Conservation (phyloP, 2,888 invertebrate species). For the Ormyrus rosae region DNA sequence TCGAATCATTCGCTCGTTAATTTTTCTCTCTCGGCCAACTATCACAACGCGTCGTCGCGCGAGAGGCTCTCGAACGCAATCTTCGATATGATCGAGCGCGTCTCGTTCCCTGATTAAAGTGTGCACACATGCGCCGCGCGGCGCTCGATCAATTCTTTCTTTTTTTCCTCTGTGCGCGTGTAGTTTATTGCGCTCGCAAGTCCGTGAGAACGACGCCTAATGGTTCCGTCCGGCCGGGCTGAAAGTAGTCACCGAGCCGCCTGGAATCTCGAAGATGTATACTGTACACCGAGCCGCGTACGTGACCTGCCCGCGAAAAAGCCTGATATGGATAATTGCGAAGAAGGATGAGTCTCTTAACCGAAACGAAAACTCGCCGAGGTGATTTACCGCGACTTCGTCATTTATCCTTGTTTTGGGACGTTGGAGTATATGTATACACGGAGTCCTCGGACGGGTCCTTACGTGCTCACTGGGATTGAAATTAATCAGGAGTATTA, state of each 20-base stretch:
- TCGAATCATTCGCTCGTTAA: constrained; percentile 53
- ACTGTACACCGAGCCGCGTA: too few relatives aligned
- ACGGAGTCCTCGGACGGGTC: neutral
- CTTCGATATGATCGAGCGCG: constrained; percentile 34
- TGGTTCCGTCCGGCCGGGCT: too few relatives aligned
- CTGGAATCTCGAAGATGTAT: too few relatives aligned
- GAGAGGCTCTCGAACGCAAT: constrained; percentile 11
- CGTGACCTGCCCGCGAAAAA: too few relatives aligned
- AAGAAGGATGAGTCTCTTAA: neutral
- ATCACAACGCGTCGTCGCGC: neutral
- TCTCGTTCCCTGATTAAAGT: constrained; percentile 9
- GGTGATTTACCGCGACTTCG: neutral
- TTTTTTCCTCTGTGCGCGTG: neutral
- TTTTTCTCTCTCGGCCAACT: neutral
- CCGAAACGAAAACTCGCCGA: neutral
- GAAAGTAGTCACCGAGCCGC: too few relatives aligned
- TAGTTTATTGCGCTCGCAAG: neutral
- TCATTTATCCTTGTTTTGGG: constrained; percentile 17
- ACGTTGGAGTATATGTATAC: neutral
- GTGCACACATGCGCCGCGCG: neutral
- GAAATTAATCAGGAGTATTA: constrained; percentile 8
- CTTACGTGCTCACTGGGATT: neutral
- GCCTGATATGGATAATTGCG: constrained; percentile 15
- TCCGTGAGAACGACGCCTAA: neutral
- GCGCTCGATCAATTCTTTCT: neutral